Percentiles rank a stretch among this genome's conserved stretches.
Conservation (phyloP, 2,888 invertebrate species). For the Amblyjoppa proteus region DNA sequence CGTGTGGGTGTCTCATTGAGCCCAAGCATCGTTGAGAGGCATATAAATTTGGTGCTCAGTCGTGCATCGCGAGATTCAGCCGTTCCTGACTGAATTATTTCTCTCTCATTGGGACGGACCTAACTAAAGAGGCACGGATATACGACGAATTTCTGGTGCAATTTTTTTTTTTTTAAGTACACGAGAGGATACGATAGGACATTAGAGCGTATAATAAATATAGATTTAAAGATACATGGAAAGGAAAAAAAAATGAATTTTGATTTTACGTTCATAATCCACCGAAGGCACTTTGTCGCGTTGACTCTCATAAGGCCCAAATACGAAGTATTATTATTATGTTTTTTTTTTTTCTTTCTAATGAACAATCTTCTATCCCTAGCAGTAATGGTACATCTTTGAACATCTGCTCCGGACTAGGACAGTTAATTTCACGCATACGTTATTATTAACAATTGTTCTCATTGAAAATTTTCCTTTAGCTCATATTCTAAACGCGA, state of each 20-base stretch:
- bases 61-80: conserved; percentile 52
- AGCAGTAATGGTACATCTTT: conserved; percentile 72
- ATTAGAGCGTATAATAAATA: conserved; percentile 64
- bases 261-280: conserved; percentile 36
- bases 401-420: conserved; percentile 74
- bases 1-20: conserved; percentile 1
- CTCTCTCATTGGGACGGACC: conserved; percentile 44
- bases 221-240: conserved; percentile 56
- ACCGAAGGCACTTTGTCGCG: conserved; percentile 57
- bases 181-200: conserved; percentile 38
- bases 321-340: conserved; percentile 47
- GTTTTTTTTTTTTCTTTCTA: conserved; percentile 33
- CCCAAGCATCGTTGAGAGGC: conserved; percentile 39
- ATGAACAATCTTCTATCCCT: conserved; percentile 69
- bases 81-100: conserved; percentile 3
- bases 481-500: background rate
- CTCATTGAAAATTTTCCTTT: background rate
- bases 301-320: conserved; percentile 45
- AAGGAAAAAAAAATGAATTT: conserved; percentile 41
- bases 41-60: conserved; percentile 61
- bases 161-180: conserved; percentile 59
- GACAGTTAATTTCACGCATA: conserved; percentile 73
- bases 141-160: conserved; percentile 56
- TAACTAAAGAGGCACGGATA: conserved; percentile 39
- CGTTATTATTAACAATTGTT: conserved; percentile 58